Base-by-base conservation (phyloP, 1,140 invertebrate species). In the Zaprionus davidi region DNA sequence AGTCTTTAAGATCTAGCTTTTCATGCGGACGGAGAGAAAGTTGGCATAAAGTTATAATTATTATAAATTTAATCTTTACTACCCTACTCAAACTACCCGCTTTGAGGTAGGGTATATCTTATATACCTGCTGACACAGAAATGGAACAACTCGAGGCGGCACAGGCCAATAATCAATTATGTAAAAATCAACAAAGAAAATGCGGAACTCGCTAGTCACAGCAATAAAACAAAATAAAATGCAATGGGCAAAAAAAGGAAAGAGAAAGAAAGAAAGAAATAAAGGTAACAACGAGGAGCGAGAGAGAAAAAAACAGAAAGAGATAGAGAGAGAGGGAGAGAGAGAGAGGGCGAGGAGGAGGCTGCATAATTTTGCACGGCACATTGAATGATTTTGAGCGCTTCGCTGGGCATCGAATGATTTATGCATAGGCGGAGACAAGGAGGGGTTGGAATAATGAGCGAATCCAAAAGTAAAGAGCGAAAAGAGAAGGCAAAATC, bases 381-480 rank as follows among this genome's bases (percentile, higher is more conserved):
- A 83, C 78, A 82, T 81, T 84, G 82, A 85, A 73, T 85, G 82
- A 84, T 84, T 84, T 81, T 78, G 73, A 71, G 51, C 82, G 82
- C 63, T 71, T 74, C 74, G 58, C 68, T 77, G 74, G 62, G n/a
- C 71, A 38, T 55, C 51, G 22, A 73, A 73, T 73, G 78, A 84
- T 81, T 85, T 85, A 85, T 81, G 66, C 74, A 69, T 44, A 53
- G 44, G 55, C 31, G 5, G 49, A 12, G 9, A 11, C 17, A 51
- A 71, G n/a, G 36, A 36, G 46, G 26, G 13, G 24, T 11, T 51
- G 41, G 17, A 6, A 63, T 15, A 46, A 24, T 22, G 1, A 22
- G 11, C 58, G 24, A 34, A 58, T 4, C 11, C n/a, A n/a, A 28
- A 22, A 17, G 46, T 13, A 66, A 24, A 28, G 22, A 51, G 71